phyloP scores from a whole-genome alignment of 2,113 vertebrate genomes.

The Trogon melanurus region DNA sequence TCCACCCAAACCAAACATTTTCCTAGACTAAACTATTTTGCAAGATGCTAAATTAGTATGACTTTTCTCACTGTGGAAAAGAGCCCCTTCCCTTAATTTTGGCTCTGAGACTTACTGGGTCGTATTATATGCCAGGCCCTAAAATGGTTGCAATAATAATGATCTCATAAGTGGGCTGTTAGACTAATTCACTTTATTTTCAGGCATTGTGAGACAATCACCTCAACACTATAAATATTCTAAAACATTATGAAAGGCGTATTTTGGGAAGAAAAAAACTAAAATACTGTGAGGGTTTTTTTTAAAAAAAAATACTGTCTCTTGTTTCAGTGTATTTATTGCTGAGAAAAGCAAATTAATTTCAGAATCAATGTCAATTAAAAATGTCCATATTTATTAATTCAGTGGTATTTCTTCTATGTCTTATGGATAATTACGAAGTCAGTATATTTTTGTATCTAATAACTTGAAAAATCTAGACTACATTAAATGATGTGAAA shows the following conservation, averaged over 20 bases:
- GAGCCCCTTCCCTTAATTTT: not conserved
- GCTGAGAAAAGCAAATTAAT: not conserved
- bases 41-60: not conserved
- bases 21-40: not conserved
- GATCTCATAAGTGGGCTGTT: not conserved
- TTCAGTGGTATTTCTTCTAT: not conserved
- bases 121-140: not conserved
- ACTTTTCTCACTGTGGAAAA: not conserved
- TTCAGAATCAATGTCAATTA: not conserved
- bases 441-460: not conserved
- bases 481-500: not conserved
- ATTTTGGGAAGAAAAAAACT: not conserved
- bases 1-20: not conserved
- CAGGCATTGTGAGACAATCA: not conserved
- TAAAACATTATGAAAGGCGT: not conserved
- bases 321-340: not conserved
- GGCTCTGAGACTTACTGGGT: not conserved
- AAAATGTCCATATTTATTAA: not conserved
- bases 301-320: not conserved
- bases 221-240: not conserved
- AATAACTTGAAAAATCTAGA: not conserved
- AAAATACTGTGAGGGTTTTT: not conserved
- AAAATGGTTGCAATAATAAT: constrained; percentile 29
- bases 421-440: not conserved
- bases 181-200: constrained; percentile 4